Base-by-base conservation (phyloP, 2,113 vertebrate genomes). In the Rhabdornis inornatus region DNA sequence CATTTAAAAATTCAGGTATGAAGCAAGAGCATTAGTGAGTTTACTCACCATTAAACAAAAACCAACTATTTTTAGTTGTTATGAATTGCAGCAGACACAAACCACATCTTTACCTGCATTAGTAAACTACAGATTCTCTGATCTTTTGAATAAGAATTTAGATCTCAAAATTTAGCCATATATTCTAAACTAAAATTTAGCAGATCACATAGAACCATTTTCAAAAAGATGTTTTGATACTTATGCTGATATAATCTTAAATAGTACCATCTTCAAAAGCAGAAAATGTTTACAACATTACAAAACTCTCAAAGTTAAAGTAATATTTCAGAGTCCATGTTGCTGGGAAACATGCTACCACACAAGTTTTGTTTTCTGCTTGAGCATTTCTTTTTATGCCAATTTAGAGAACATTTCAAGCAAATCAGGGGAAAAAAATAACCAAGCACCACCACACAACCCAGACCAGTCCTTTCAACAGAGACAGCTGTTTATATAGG, bases 401-500 rank as follows among this genome's bases (percentile, higher is more conserved):
- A 78, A 49, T 72, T 83, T 76, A 89, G 18, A 94, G 22, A 92
- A 49, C 12, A 68, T 31, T 83, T 89, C 57, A 65, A 79, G 49
- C 8, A 87, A 87, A 91, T 40, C 13, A 24, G 31, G 13, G 44
- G 30, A 52, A 78, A 76, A 89, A 49, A 17, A 16, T 15, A 42
- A 42, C 25, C 23, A 33, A 44, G 25, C 25, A 56, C 55, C 37
- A 91, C 19, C 64, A 84, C 57, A 76, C 18, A 92, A 40, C 5
- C 14, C 56, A 77, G 49, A 80, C 4, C 6, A 63, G 33, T 52
- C 33, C 47, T 71, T 90, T 92, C 68, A 91, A 42, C 40, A 49
- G 24, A 24, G 76, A 86, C 55, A 94, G 68, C 42, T 95, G 79
- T 92, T 96, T 86, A 92, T 45, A 83, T 7, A 89, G 64, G n/a